A percentile compares a stretch with the other conserved stretches of the same genome.
These are phyloP conservation scores for Hyla sarda DNA, from an alignment of 2,113 vertebrate genomes.

Conservation along the genomic window DNA sequence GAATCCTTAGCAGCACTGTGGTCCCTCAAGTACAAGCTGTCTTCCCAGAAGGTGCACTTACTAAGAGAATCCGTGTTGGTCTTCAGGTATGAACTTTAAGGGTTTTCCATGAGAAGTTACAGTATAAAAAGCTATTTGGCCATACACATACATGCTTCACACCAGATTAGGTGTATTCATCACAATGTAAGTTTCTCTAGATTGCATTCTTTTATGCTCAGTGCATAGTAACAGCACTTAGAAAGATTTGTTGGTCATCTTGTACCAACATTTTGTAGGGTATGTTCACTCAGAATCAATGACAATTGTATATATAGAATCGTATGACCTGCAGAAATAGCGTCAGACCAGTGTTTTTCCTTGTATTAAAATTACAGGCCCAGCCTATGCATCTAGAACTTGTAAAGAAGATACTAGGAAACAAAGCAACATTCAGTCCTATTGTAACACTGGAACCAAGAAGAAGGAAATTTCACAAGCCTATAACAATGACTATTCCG, in stretches of 20 bases:
- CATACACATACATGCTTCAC: background rate
- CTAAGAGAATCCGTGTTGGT: conserved; percentile 94
- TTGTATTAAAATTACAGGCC: conserved; percentile 74
- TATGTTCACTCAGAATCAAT: background rate
- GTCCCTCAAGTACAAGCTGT: conserved; percentile 95
- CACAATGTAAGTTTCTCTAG: too few species aligned
- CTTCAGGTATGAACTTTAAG: conserved; percentile 83
- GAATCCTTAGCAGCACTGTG: conserved; percentile 94
- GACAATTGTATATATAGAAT: background rate
- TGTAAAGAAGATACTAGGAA: conserved; percentile 90
- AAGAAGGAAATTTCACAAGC: conserved; percentile 97
- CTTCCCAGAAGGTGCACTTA: conserved; percentile 95
- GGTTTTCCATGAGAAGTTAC: background rate
- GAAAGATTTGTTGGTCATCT: background rate
- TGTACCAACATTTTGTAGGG: background rate
- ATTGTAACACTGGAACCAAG: conserved; percentile 96
- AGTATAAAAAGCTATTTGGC: background rate
- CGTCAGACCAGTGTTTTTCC: background rate
- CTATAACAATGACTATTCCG: conserved; percentile 97
- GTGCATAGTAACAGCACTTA: background rate
- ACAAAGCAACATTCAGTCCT: conserved; percentile 95
- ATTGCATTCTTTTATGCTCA: background rate
- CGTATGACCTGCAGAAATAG: background rate
- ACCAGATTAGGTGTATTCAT: background rate
- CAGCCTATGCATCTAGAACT: conserved; percentile 88